A percentile compares a stretch with the other conserved stretches of the same genome.
Evolutionary conservation across 1,140 invertebrate species (phyloP).

Genomic region (Leptopilina clavipes): DNA sequence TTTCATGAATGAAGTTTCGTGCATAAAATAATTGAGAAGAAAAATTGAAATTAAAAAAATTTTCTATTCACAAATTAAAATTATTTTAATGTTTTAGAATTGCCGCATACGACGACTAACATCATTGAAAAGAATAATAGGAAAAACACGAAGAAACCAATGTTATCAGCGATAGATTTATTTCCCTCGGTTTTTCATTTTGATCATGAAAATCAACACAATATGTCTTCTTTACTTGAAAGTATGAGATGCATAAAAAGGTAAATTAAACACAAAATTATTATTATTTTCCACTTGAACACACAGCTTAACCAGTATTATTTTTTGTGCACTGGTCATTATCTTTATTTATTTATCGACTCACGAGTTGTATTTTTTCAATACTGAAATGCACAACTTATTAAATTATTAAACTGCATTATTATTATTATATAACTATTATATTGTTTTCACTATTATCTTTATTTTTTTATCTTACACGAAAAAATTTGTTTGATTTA

Average conservation of each 20-base stretch:
- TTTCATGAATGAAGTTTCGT: too few species aligned
- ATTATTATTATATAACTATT: neutral
- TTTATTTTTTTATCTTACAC: too few species aligned
- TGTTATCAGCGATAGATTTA: constrained; percentile 54
- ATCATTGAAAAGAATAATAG: neutral
- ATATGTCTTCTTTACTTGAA: constrained; percentile 56
- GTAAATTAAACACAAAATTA: constrained; percentile 48
- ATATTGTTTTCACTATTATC: neutral
- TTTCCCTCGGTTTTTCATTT: constrained; percentile 63
- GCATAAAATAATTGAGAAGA: too few species aligned
- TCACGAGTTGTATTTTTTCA: neutral
- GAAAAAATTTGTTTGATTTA: too few species aligned
- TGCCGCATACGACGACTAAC: neutral
- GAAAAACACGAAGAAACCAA: constrained; percentile 37
- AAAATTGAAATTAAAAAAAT: neutral
- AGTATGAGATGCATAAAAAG: constrained; percentile 61
- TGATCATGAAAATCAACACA: constrained; percentile 54
- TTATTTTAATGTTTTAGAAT: neutral
- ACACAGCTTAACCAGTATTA: constrained; percentile 53
- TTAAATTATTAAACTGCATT: neutral
- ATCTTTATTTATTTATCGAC: neutral
- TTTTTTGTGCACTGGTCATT: constrained; percentile 54
- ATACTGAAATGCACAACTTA: neutral
- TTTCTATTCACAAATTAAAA: neutral
- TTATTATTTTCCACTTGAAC: neutral